Evolutionary conservation across 2,888 invertebrate species (phyloP), one percentile per base, ranked within the genome.

Genomic region (Dryococelus australis): DNA sequence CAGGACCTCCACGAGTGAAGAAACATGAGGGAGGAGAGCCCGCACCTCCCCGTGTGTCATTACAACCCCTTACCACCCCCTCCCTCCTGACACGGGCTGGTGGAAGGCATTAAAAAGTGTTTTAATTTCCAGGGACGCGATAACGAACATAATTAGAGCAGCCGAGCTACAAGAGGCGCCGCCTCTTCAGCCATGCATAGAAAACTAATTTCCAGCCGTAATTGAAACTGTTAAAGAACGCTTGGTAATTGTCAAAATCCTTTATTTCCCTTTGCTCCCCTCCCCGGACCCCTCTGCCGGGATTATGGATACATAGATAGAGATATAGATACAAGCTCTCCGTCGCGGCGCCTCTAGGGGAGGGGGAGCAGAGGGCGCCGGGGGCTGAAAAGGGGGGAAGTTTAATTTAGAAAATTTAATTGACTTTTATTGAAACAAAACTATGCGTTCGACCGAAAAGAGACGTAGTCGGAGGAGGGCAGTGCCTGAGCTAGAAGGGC

Each of bases 141-240:
- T 83, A 83, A 83, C 83, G 83, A 83, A 83, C 43, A 83, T 83
- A 83, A 83, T 83, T 83, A 83, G 83, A 43, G 83, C 83, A 4
- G 20, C 83, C 20, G 65, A 65, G 65, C 65, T 65, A 65, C 65
- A 65, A 53, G 78, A 78, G 85, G 85, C 85, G 85, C 85, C 47
- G 24, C 65, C 65, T 65, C 65, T 65, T 65, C 88, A 88, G 86
- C 88, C 87, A 87, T 87, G 88, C 89, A 88, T 88, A 88, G 92
- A 92, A 92, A 92, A 92, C 92, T 92, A 92, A 92, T 92, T 92
- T 91, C 91, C 92, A 92, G 92, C 92, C 92, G 92, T 92, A 92
- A 92, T 92, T 92, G 92, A 92, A 92, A 92, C 88, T 85, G 86
- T 86, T 86, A 85, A 86, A 85, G 51, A 53, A 26, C 78, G 86